Evolutionary conservation across 2,888 invertebrate species (phyloP).

Genomic region (Torymus tubicola): DNA sequence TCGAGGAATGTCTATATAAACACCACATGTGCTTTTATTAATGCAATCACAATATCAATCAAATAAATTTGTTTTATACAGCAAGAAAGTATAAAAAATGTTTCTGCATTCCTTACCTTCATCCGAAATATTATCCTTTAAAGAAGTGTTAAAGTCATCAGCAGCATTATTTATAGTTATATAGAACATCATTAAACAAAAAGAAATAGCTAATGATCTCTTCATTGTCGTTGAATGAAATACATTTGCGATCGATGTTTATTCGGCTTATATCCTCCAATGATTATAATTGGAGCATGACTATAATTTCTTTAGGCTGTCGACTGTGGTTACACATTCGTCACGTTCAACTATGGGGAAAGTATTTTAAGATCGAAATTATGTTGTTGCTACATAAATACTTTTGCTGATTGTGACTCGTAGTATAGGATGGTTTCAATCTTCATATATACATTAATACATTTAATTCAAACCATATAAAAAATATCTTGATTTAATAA

Average conservation of each 20-base stretch:
- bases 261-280: conserved; percentile 33
- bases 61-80: conserved; percentile 8
- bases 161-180: neutral
- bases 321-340: conserved; percentile 35
- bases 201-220: neutral
- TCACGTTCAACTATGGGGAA: conserved; percentile 16
- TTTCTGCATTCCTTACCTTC: conserved; percentile 26
- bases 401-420: no score
- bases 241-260: neutral
- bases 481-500: no score
- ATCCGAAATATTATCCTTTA: conserved; percentile 45
- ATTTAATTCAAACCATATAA: no score
- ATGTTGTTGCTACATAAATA: no score
- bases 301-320: conserved; percentile 36
- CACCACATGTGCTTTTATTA: conserved; percentile 11
- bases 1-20: conserved; percentile 64
- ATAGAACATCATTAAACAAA: neutral
- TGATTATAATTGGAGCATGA: conserved; percentile 60
- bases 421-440: no score
- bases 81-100: conserved; percentile 15
- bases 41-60: conserved; percentile 13
- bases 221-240: conserved; percentile 38
- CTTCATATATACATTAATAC: no score
- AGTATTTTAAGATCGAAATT: no score
- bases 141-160: neutral